phyloP scores from a whole-genome alignment of 2,113 vertebrate genomes.

The Felis chaus region DNA sequence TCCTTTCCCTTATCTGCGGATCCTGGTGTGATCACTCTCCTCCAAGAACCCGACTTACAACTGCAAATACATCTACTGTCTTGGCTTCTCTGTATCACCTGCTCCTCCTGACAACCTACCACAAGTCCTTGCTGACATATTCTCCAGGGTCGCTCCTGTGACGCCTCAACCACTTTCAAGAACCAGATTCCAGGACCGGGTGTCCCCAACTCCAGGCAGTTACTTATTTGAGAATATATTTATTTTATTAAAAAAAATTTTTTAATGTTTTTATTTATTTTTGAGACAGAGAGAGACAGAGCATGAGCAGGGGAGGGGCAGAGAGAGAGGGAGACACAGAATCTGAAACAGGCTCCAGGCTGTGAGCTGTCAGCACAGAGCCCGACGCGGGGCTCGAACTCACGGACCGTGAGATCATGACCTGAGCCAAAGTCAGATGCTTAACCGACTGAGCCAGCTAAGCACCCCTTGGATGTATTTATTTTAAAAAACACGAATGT shows the following conservation, averaged over 20 bases:
- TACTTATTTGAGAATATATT: not conserved
- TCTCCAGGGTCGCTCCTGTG: not conserved
- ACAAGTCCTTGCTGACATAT: rapidly evolving
- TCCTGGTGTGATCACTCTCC: not conserved
- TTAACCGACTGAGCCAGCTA: no score
- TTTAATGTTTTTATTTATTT: no score
- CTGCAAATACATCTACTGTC: not conserved
- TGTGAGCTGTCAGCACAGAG: no score
- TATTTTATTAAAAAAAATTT: not conserved
- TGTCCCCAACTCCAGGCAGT: not conserved
- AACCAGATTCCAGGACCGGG: not conserved
- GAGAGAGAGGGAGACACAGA: no score
- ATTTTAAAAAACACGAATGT: not conserved
- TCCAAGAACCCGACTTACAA: rapidly evolving
- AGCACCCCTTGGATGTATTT: no score
- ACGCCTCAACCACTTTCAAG: not conserved
- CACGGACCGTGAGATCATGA: no score
- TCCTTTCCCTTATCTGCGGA: not conserved
- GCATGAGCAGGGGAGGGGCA: no score
- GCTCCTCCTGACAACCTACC: not conserved
- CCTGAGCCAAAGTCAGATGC: no score
- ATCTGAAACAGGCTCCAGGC: no score
- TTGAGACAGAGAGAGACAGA: no score
- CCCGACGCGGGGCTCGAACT: no score
- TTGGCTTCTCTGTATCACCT: not conserved